Base-by-base conservation (phyloP, 1,140 invertebrate genomes). In the Campoletis sonorensis region DNA sequence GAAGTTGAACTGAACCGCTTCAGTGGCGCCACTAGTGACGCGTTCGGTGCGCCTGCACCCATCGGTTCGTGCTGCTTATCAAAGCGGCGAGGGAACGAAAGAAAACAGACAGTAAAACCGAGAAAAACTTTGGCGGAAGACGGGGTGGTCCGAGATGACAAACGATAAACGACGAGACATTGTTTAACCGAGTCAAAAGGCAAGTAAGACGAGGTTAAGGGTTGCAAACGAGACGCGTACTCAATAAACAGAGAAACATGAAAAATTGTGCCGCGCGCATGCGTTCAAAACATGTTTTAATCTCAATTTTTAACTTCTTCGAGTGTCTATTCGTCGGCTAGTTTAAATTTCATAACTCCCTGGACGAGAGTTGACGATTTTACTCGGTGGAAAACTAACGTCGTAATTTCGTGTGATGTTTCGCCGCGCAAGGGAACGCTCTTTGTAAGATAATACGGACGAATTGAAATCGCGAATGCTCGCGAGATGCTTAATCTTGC, bases 401-500 rank as follows among this genome's bases (percentile, higher is more conserved):
- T 70, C 67, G 67, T 70, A 70, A 70, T 70, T 33, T 33, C 67
- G 67, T 70, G 26, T 70, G 27, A 70, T 70, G 27, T 70, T 70
- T 70, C 10, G 67, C 67, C 67, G 67, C 67, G 61, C 21, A 13
- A 27, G 61, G 4, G 67, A 33, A 3, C 67, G 67, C 13, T 16
- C 67, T 30, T 33, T 27, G 61, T 33, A 33, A 30, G 67, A 70
- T 70, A 70, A 70, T 33, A 33, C 67, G 30, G 16, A 33, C 67
- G 67, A 70, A 70, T 70, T 70, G 67, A 70, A 70, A 70, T 70
- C 67, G 67, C 67, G 67, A 70, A 18, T 33, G 30, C 61, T 58
- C 54, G 67, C 67, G 67, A 70, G 67, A 70, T 30, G 67, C 67
- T 70, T 70, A 70, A 70, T 70, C 26, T 70, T 30, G 7, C 15